These are phyloP conservation scores for Nasonia oneida DNA, from an alignment of 2,888 invertebrate genomes.

Conservation along the genomic window DNA sequence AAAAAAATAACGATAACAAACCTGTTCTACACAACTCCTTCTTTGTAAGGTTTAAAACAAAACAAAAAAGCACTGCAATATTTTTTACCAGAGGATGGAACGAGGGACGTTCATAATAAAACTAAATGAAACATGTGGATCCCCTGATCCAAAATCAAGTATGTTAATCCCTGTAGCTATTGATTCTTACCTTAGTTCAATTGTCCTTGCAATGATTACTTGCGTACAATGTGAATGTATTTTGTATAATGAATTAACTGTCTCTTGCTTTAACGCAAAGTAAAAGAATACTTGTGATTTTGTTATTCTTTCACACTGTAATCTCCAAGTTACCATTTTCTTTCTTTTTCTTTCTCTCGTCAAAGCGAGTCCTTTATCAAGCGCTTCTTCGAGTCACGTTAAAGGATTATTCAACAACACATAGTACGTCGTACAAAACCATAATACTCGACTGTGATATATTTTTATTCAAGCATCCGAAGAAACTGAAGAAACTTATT, in stretches of 20 bases:
- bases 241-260: conserved; percentile 64
- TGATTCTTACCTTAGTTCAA: conserved; percentile 66
- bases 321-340: conserved; percentile 55
- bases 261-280: conserved; percentile 66
- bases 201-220: conserved; percentile 64
- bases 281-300: conserved; percentile 63
- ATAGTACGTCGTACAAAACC: conserved; percentile 59
- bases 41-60: conserved; percentile 70
- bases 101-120: conserved; percentile 73
- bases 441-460: conserved; percentile 68
- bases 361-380: conserved; percentile 9
- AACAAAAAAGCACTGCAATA: conserved; percentile 73
- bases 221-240: conserved; percentile 67
- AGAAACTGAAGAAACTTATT: conserved; percentile 45
- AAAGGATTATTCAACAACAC: conserved; percentile 29
- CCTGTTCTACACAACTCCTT: conserved; percentile 68
- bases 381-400: conserved; percentile 50
- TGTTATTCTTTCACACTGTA: conserved; percentile 32
- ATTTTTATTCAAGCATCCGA: conserved; percentile 60
- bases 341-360: conserved; percentile 36
- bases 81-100: conserved; percentile 78
- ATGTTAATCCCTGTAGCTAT: conserved; percentile 60
- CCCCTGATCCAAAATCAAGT: conserved; percentile 47
- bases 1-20: conserved; percentile 29
- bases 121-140: conserved; percentile 63